Conservation (phyloP, 2,797 vertebrate genomes). For the Aselliscus stoliczkanus region DNA sequence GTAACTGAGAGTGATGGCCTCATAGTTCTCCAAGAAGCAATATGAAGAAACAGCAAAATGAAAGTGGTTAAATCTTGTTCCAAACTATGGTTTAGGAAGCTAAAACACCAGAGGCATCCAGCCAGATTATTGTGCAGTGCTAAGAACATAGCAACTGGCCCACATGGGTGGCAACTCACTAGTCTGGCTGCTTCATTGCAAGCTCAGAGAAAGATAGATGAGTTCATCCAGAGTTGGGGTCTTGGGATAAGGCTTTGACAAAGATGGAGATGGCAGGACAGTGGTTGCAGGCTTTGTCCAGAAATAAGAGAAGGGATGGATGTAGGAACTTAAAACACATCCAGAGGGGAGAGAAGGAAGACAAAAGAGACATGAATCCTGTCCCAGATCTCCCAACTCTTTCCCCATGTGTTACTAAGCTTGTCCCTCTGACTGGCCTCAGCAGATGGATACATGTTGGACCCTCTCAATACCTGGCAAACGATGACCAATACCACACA, state of each 20-base stretch:
- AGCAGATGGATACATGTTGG: background rate
- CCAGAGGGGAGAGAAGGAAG: background rate
- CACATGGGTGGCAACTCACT: background rate
- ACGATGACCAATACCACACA: background rate
- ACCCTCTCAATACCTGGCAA: background rate
- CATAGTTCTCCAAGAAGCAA: background rate
- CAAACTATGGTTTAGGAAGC: background rate
- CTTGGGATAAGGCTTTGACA: no score
- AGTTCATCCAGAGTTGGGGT: background rate
- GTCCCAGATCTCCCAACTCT: background rate
- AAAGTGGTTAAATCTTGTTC: background rate
- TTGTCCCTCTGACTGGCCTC: background rate
- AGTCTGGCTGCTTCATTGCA: background rate
- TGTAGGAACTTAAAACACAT: background rate
- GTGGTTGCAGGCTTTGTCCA: background rate
- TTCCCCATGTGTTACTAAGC: background rate
- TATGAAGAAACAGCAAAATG: background rate
- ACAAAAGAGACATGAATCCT: background rate
- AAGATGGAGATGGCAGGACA: background rate
- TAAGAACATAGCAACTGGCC: background rate
- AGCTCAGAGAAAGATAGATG: background rate
- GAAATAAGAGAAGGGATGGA: background rate
- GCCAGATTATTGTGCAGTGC: background rate
- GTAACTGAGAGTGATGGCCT: background rate
- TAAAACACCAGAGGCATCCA: background rate